Base-by-base conservation (phyloP, 2,797 vertebrate species). In the Parauchenoglanis punctatus region DNA sequence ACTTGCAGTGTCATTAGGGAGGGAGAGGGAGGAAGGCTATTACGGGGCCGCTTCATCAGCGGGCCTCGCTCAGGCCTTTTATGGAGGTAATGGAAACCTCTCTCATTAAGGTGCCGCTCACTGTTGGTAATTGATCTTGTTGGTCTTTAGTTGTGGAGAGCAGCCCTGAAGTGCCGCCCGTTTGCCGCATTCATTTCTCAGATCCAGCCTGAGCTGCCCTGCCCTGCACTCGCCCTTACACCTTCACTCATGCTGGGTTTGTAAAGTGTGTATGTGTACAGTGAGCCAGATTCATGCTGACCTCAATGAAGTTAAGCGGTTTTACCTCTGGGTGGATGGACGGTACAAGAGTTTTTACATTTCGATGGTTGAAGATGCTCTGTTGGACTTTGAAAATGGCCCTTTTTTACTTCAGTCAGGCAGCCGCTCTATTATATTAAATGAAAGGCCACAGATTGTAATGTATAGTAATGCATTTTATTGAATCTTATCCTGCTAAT, bases 131-230 rank as follows among this genome's bases (percentile, higher is more conserved):
- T 96, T 95, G 95, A 96, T 96, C 95, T 94, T 94, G 94, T 94
- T 93, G 93, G 92, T 94, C 91, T 92, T 92, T 93, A 92, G 92
- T 89, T 89, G 91, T 90, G 86, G 89, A 90, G 90, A 88, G 91
- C 72, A 90, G 94, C 92, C 92, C 93, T 92, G 93, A 95, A 95
- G 94, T 94, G 89, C 94, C 93, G 93, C 93, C 93, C 93, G 92
- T 95, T 85, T 96, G 93, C 94, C 94, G 95, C 95, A 96, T 95
- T 95, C 92, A 95, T 96, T 95, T 95, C 95, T 96, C 95, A 96
- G 93, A 93, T 92, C 91, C 84, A 80, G 91, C 78, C 91, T 92
- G 92, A 92, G 92, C 92, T 87, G 87, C 85, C 92, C 92, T 89
- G 89, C 90, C 63, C 89, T 91, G 86, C 93, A 91, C 61, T 77